Percentiles rank a stretch among this genome's conserved stretches.
Conservation (phyloP, 2,113 vertebrate genomes). For the Ancistrus triradiatus region DNA sequence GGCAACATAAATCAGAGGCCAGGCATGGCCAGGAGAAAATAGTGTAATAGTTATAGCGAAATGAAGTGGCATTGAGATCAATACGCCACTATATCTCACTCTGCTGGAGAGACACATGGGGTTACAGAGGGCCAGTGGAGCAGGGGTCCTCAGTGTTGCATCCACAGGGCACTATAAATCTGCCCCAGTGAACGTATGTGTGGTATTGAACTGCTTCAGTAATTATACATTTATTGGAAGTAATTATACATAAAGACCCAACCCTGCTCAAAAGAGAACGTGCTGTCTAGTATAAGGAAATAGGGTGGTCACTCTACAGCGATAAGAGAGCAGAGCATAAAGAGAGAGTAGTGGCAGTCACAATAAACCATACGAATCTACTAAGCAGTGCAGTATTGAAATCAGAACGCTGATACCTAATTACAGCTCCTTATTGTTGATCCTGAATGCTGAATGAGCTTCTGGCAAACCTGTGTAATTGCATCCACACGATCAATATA, state of each 20-base stretch:
- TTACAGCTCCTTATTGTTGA: conserved; percentile 21
- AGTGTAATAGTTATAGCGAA: conserved; percentile 96
- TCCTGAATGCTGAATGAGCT: conserved; percentile 17
- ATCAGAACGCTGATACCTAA: conserved; percentile 1
- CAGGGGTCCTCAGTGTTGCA: conserved; percentile 83
- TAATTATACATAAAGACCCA: conserved; percentile 56
- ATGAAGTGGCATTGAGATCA: conserved; percentile 97
- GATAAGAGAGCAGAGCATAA: no score
- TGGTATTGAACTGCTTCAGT: conserved; percentile 37
- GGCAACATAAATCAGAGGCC: conserved; percentile 73
- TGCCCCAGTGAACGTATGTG: conserved; percentile 67
- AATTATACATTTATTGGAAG: conserved; percentile 65
- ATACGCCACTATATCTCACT: conserved; percentile 96
- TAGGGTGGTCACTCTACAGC: background rate
- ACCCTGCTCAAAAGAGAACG: conserved; percentile 44
- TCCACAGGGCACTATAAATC: conserved; percentile 94
- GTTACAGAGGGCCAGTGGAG: conserved; percentile 94
- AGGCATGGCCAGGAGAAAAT: conserved; percentile 67
- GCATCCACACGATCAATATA: conserved; percentile 17
- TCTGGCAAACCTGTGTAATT: conserved; percentile 21
- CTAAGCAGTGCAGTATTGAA: conserved; percentile 4
- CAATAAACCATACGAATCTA: conserved; percentile 9
- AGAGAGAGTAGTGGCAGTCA: no score
- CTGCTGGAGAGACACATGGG: conserved; percentile 87
- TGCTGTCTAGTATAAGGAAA: background rate